A percentile compares a stretch with the other conserved stretches of the same genome.
Evolutionary conservation across 2,888 invertebrate species (phyloP).

Genomic region (Volucella inanis): DNA sequence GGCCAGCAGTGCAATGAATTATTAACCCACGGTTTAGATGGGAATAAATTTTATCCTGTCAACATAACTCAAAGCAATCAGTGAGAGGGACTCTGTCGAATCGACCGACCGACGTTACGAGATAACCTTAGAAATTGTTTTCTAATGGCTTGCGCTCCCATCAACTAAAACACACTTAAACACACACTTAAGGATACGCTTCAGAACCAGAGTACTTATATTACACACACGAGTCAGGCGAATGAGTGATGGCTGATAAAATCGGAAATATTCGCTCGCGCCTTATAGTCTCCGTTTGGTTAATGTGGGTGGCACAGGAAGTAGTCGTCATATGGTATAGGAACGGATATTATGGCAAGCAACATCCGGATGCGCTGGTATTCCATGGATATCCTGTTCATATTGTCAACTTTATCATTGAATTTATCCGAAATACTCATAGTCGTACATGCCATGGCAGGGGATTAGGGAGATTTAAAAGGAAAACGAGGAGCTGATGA

Average conservation of each 20-base stretch:
- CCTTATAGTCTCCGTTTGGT: no score
- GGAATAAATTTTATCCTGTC: constrained; percentile 72
- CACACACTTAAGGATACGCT: not conserved
- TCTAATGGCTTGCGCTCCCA: constrained; percentile 48
- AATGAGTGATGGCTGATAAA: constrained; percentile 1
- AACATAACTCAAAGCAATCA: constrained; percentile 74
- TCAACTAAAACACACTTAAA: constrained; percentile 2
- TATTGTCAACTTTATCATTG: constrained; percentile 27
- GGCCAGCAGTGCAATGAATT: constrained; percentile 67
- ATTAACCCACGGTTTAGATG: constrained; percentile 67
- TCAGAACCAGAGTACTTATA: not conserved
- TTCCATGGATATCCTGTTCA: constrained; percentile 27
- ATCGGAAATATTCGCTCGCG: constrained; percentile 20
- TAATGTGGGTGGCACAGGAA: no score
- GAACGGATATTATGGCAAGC: not conserved
- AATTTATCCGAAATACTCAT: not conserved
- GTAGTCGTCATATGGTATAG: not conserved
- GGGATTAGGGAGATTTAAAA: no score
- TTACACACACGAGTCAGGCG: no score
- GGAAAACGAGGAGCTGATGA: no score
- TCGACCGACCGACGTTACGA: constrained; percentile 16
- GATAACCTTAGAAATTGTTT: constrained; percentile 58
- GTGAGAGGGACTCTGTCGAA: constrained; percentile 33
- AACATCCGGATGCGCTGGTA: not conserved
- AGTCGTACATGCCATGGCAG: no score